Conservation (phyloP, 2,797 vertebrate species). For the Sitta carolinensis region DNA sequence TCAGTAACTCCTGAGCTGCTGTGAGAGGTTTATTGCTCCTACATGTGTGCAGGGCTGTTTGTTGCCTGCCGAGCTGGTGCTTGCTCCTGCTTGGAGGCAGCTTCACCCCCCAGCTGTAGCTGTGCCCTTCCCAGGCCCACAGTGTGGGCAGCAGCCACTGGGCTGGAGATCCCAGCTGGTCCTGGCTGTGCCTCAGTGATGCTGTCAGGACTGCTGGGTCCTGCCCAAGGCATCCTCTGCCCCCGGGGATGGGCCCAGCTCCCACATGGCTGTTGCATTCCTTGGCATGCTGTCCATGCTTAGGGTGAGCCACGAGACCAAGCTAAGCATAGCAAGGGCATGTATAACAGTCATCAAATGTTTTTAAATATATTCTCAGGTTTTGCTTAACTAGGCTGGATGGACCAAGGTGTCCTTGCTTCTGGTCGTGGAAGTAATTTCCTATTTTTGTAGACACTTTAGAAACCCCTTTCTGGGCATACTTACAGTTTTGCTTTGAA, state of each 20-base stretch:
- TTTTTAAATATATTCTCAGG: not conserved
- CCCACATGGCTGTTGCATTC: not conserved
- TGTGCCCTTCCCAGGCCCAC: not conserved
- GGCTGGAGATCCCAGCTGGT: not conserved
- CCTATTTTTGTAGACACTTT: accelerated
- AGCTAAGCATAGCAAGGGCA: not conserved
- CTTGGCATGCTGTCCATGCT: not conserved
- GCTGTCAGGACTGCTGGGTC: not conserved
- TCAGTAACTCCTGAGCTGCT: not conserved
- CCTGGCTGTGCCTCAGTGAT: not conserved
- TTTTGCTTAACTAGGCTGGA: not conserved
- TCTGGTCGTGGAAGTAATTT: not conserved
- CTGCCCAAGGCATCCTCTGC: not conserved
- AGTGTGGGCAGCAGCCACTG: accelerated
- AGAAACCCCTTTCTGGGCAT: not conserved
- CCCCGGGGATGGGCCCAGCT: not conserved
- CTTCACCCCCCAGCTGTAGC: not conserved
- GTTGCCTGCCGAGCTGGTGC: not conserved
- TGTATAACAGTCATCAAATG: not conserved
- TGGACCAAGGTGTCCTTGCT: not conserved
- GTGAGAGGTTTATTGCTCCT: not conserved
- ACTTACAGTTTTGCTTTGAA: not conserved
- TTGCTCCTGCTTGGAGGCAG: not conserved
- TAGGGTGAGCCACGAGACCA: not conserved
- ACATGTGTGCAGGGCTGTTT: accelerated